Evolutionary conservation across 2,888 invertebrate genomes (phyloP).

Genomic region (Pycnomerus fuliginosus): DNA sequence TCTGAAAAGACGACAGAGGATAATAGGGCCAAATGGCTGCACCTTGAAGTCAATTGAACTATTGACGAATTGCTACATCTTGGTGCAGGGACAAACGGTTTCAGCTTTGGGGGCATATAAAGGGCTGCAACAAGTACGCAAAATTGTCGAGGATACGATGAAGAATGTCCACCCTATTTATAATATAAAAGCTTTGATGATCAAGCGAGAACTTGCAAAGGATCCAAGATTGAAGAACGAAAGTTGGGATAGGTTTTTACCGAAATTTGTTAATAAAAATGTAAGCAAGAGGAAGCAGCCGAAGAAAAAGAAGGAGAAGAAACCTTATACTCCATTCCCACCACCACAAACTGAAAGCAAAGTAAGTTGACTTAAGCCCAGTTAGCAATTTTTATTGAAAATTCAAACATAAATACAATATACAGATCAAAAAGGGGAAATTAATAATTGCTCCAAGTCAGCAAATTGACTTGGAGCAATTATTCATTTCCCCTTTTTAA

Average conservation of each 20-base stretch:
- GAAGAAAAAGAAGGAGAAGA: slow-evolving; percentile 84
- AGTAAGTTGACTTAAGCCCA: slow-evolving; percentile 43
- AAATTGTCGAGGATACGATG: slow-evolving; percentile 96
- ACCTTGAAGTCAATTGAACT: slow-evolving; percentile 96
- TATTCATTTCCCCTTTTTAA: too few relatives aligned
- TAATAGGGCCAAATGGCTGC: slow-evolving; percentile 97
- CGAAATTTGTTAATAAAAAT: slow-evolving; percentile 87
- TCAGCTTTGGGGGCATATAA: slow-evolving; percentile 94
- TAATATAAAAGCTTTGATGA: slow-evolving; percentile 96
- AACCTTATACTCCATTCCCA: slow-evolving; percentile 96
- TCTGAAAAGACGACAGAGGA: slow-evolving; percentile 87
- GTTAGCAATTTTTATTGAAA: not conserved
- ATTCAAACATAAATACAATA: too few relatives aligned
- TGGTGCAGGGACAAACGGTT: slow-evolving; percentile 97
- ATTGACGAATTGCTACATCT: slow-evolving; percentile 92
- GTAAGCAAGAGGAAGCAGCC: slow-evolving; percentile 85
- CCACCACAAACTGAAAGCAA: slow-evolving; percentile 92
- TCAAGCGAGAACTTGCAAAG: slow-evolving; percentile 84
- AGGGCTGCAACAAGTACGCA: slow-evolving; percentile 82
- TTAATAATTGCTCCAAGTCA: too few relatives aligned
- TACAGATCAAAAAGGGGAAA: too few relatives aligned
- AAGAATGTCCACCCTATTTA: slow-evolving; percentile 98
- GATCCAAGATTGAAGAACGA: slow-evolving; percentile 89
- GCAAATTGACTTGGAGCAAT: too few relatives aligned
- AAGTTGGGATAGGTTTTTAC: slow-evolving; percentile 96